Evolutionary conservation across 2,797 vertebrate genomes (phyloP), one percentile per base, ranked within the genome.

Genomic region (Hydrocynus forskahlii): DNA sequence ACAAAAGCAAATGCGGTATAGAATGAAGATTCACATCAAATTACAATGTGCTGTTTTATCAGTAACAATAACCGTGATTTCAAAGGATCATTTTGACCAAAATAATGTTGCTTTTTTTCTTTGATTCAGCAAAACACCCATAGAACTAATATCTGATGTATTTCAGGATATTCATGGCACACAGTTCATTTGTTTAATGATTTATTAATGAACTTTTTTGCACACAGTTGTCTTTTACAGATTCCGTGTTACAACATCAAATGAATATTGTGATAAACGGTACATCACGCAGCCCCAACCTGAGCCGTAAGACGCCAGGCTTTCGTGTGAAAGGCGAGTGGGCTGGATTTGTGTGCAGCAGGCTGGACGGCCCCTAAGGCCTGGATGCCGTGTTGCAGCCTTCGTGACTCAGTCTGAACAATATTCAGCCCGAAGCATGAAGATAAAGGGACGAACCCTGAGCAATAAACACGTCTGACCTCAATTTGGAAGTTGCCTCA

Each of bases 341-440:
- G 40, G 10, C 63, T 79, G 76, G n/a, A 60, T 75, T 74, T 80
- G 80, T 62, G 48, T 84, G 80, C 79, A 70, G 72, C 13, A 55
- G 54, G 40, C n/a, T 8, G 38, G 45, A 48, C 16, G 55, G 50
- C 81, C 81, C 45, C 35, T 13, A 68, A 83, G 86, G 55, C 55
- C 69, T 21, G 64, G 67, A 57, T 73, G 75, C 85, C 12, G 16
- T 68, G 76, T 60, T 21, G 66, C 43, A 23, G 63, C 40, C 57
- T 83, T 72, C 60, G 23, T 82, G 81, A 87, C 86, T 80, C 48
- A 64, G 74, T 25, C 10, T 64, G 57, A 80, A 63, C 21, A 59
- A 68, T 60, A 60, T 60, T 64, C 71, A 29, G 57, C 45, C 50
- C 45, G 69, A 81, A 64, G 59, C 55, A 17, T 17, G 25, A 78